Percentiles rank a stretch among this genome's conserved stretches.
Conservation (phyloP, 2,797 vertebrate species). For the Notolabrus celidotus region DNA sequence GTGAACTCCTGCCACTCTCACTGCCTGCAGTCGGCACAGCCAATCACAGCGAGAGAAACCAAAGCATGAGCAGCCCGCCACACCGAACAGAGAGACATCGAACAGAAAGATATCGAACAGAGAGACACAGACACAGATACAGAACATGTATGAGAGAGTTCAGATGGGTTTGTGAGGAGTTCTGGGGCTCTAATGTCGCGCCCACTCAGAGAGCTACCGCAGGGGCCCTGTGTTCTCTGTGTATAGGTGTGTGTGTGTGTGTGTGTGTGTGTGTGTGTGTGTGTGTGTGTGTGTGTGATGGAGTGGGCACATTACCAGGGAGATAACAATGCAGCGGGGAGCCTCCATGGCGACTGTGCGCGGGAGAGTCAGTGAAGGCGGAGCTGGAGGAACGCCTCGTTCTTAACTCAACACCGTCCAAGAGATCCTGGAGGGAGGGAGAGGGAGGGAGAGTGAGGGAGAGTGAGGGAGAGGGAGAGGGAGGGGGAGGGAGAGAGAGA, state of each 20-base stretch:
- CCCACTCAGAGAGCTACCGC: conserved; percentile 8
- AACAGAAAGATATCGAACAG: conserved; percentile 48
- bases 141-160: conserved; percentile 1
- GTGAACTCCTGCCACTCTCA: conserved; percentile 96
- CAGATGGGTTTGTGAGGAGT: conserved; percentile 5
- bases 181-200: background rate
- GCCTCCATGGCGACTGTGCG: conserved; percentile 92
- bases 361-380: conserved; percentile 93
- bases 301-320: conserved; percentile 87
- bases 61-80: conserved; percentile 63
- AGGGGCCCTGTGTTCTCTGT: background rate
- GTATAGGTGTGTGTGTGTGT: background rate
- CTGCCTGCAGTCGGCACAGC: conserved; percentile 87
- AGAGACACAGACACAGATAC: conserved; percentile 39
- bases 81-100: conserved; percentile 54
- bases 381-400: conserved; percentile 94
- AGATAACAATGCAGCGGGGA: conserved; percentile 94
- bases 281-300: conserved; percentile 5
- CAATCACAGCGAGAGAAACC: conserved; percentile 76
- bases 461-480: background rate
- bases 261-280: conserved; percentile 10
- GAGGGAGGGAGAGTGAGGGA: no score
- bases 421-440: conserved; percentile 88
- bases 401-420: conserved; percentile 90
- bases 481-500: no score